phyloP scores from a whole-genome alignment of 2,797 vertebrate species.

The Knipowitschia caucasica region DNA sequence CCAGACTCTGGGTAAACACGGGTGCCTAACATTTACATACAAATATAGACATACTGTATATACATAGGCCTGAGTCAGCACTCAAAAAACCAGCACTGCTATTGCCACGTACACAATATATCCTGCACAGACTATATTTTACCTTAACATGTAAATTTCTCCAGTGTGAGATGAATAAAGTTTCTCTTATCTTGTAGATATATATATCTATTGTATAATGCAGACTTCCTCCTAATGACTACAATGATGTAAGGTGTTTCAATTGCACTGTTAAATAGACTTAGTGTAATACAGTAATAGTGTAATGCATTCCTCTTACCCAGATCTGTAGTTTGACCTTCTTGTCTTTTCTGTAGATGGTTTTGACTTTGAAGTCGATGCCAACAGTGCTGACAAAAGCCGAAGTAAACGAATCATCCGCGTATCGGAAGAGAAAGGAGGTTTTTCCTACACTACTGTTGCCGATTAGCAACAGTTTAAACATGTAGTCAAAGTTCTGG shows the following conservation, averaged over 20 bases:
- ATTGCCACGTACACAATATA: no score
- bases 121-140: no score
- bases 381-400: constrained; percentile 92
- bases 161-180: no score
- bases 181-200: no score
- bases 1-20: constrained; percentile 9
- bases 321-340: constrained; percentile 93
- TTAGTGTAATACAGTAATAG: background rate
- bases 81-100: no score
- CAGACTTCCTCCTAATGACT: background rate
- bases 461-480: constrained; percentile 88
- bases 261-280: background rate
- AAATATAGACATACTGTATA: no score
- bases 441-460: constrained; percentile 93
- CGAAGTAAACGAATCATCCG: constrained; percentile 87
- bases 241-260: constrained; percentile 1
- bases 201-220: constrained; percentile 18
- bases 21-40: no score
- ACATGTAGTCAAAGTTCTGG: constrained; percentile 95
- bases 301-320: constrained; percentile 57
- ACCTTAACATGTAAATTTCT: no score
- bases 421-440: constrained; percentile 89
- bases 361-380: constrained; percentile 94
- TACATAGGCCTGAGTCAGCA: constrained; percentile 21
- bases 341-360: constrained; percentile 86